Base-by-base conservation (phyloP, 2,888 invertebrate genomes). In the Eupithecia vulgata region DNA sequence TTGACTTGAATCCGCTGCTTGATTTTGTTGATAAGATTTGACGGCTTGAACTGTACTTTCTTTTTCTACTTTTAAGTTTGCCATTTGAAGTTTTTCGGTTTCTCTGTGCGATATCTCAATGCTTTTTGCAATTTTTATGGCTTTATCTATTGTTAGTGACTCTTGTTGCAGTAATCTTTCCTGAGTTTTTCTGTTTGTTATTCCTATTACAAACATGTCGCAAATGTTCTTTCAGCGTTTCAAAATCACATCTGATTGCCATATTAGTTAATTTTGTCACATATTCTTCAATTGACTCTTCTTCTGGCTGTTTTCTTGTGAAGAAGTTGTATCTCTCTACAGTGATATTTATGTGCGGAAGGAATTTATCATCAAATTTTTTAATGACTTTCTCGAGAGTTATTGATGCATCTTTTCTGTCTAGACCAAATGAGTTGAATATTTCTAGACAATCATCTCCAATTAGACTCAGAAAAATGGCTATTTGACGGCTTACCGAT, bases 121-220 rank as follows among this genome's bases (percentile, higher is more conserved):
- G 52, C 52, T 52, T 52, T 52, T 52, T 7, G 52, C 52, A 52
- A 52, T 52, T 21, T 52, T 52, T 52, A 52, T 52, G 21, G 52
- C 52, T 52, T 52, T 52, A 0, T 52, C 52, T 21, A 52, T 52
- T 52, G 52, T 52, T 52, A 52, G 52, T 21, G 52, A 52, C 52
- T 52, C 21, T 21, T 52, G 52, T 52, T 52, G 52, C 52, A 52
- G 52, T 21, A 52, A 21, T 21, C 10, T 52, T 52, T 52, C 52
- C 21, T 21, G 52, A 5, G 12, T 52, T 42, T 42, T 42, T 42
- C 15, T 42, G 15, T 42, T 15, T 15, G 15, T 42, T 42, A 42
- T 42, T 42, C 42, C 42, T n/a, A 42, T 40, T 40, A 40, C 40
- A 40, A 40, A 40, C 40, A 40, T 42, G 42, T 42, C 42, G 15